Evolutionary conservation across 2,113 vertebrate genomes (phyloP), one percentile per base, ranked within the genome.

Genomic region (Chaetura pelagica): DNA sequence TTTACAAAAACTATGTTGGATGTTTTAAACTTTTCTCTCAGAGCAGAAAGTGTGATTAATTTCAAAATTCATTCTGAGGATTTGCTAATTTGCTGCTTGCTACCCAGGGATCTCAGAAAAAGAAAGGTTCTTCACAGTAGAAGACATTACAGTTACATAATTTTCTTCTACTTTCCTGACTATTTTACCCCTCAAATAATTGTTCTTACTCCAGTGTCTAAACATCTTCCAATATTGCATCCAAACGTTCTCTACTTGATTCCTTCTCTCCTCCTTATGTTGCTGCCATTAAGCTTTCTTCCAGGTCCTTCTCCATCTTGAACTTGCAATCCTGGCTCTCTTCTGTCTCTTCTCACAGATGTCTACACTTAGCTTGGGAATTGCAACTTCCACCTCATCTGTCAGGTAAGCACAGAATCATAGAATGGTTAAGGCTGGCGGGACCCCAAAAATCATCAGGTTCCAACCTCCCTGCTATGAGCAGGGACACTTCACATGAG

Each of bases 1-100:
- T 40, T 89, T 61, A 71, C 19, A 83, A 94, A 96, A 93, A 80
- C 42, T 87, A 10, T 32, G 51, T 88, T 92, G 85, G 67, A 78
- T 16, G 8, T 55, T 77, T 90, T 67, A 69, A 93, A 96, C 94
- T 96, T 94, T 90, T 78, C 85, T 90, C 68, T 90, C 64, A 54
- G 61, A 93, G 75, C 34, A 88, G 42, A 78, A 44, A 93, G 18
- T 54, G 26, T 48, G 42, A 35, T 78, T 96, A 57, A 64, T 90
- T 95, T 88, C 61, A 84, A 88, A 94, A 91, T 71, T 49, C 6
- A 68, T 90, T 75, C 71, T 90, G 68, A 71, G 61, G 35, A 61
- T 90, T 95, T 93, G n/a, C 61, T 87, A 57, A 81, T 77, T 84
- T 83, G 61, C 48, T 90, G 55, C 52, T 84, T 95, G 40, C 49